Conservation (phyloP, 2,113 vertebrate species). For the Saguinus midas region DNA sequence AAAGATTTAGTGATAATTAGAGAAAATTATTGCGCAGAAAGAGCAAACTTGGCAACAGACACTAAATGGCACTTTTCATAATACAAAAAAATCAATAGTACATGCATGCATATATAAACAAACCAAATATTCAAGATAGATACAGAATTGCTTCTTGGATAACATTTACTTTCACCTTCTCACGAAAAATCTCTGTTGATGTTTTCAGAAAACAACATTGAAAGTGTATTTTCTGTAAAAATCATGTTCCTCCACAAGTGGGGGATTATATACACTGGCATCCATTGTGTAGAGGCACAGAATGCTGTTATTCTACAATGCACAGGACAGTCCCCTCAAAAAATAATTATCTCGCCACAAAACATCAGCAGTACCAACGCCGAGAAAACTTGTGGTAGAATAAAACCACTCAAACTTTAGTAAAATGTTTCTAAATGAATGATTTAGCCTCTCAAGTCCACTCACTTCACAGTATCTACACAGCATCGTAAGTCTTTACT, state of each 20-base stretch:
- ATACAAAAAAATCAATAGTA: not conserved
- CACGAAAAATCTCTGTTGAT: not conserved
- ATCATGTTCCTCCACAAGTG: not conserved
- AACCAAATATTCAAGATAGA: not conserved
- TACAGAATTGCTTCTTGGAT: not conserved
- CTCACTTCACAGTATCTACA: not conserved
- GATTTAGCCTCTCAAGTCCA: not conserved
- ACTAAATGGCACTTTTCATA: not conserved
- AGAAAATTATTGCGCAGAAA: not conserved
- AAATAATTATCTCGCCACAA: not conserved
- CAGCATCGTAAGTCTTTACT: too few species aligned
- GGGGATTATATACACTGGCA: not conserved
- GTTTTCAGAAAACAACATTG: not conserved
- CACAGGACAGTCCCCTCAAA: not conserved
- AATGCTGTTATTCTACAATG: not conserved
- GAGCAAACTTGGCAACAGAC: not conserved
- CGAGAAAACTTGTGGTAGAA: not conserved
- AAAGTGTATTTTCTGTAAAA: not conserved
- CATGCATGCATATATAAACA: not conserved
- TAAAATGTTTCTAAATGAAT: not conserved
- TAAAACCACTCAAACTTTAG: not conserved
- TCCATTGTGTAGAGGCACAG: not conserved
- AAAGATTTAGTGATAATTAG: not conserved
- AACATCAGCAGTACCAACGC: not conserved
- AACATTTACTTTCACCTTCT: not conserved